Conservation (phyloP, 2,888 invertebrate genomes). For the Ectobius pallidus region DNA sequence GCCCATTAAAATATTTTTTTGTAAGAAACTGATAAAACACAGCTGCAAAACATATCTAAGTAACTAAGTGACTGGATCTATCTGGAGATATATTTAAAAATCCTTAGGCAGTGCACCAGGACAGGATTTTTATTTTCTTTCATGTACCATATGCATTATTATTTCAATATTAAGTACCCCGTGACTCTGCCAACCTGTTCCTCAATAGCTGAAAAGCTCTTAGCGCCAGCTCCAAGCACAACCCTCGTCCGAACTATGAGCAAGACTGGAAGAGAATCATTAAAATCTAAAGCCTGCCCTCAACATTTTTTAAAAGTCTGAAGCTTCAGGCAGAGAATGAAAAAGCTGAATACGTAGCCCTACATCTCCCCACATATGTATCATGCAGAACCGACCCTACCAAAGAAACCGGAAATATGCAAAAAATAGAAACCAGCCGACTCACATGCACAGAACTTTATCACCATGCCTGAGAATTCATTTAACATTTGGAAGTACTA, state of each 20-base stretch:
- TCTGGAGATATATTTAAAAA: background rate
- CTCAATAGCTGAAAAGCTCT: background rate
- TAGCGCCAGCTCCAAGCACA: background rate
- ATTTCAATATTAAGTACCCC: too few species aligned
- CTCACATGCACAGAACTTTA: too few species aligned
- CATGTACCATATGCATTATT: too few species aligned
- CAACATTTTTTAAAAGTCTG: background rate
- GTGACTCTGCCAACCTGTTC: conserved; percentile 7
- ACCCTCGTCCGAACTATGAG: background rate
- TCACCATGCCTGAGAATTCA: too few species aligned
- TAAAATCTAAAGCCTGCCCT: background rate
- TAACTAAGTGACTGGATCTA: background rate
- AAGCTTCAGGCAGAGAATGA: background rate
- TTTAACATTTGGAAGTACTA: too few species aligned
- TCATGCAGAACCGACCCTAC: background rate
- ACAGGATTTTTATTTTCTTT: too few species aligned
- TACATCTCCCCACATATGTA: background rate
- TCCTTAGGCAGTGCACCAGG: too few species aligned
- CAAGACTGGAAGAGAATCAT: background rate
- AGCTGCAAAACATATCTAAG: too few species aligned
- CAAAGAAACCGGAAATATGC: background rate
- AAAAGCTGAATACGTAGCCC: background rate
- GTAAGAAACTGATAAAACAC: too few species aligned
- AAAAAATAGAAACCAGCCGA: too few species aligned
- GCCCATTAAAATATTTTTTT: too few species aligned